phyloP scores from a whole-genome alignment of 2,797 vertebrate species.

The Myripristis jacobus region DNA sequence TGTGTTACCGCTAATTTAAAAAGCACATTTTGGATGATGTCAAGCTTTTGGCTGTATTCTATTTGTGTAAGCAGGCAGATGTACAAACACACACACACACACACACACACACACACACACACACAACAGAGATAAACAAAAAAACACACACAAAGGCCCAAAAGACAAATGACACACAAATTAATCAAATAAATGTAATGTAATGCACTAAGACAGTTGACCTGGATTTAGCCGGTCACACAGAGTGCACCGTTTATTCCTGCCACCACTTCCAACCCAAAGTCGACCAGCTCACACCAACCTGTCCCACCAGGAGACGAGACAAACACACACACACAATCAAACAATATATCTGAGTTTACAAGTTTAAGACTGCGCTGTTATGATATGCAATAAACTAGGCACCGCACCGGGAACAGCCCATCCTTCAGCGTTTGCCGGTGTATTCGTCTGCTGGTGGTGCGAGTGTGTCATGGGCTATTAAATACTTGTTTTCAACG shows the following conservation, averaged over 20 bases:
- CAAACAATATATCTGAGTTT: neutral
- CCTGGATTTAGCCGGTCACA: slow-evolving; percentile 63
- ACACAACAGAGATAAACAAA: neutral
- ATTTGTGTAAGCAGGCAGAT: slow-evolving; percentile 26
- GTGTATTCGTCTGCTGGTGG: too few species aligned
- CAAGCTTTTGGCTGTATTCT: slow-evolving; percentile 46
- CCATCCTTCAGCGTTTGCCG: too few species aligned
- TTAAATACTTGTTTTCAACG: too few species aligned
- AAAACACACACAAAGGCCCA: neutral
- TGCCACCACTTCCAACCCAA: slow-evolving; percentile 50
- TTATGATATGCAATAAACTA: too few species aligned
- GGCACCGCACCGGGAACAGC: too few species aligned
- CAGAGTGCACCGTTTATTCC: slow-evolving; percentile 47
- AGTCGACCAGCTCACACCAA: slow-evolving; percentile 33
- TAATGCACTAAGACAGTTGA: slow-evolving; percentile 72
- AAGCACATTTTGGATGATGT: slow-evolving; percentile 62
- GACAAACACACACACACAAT: neutral
- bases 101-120: slow-evolving; percentile 9
- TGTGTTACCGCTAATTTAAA: slow-evolving; percentile 45
- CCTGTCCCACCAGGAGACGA: slow-evolving; percentile 21
- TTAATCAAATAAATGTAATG: slow-evolving; percentile 51
- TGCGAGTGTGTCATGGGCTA: too few species aligned
- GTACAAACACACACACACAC: slow-evolving; percentile 27
- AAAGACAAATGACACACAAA: slow-evolving; percentile 45
- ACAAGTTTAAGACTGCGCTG: too few species aligned